Evolutionary conservation across 2,797 vertebrate genomes (phyloP).

Genomic region (Eurystomus glaucurus): DNA sequence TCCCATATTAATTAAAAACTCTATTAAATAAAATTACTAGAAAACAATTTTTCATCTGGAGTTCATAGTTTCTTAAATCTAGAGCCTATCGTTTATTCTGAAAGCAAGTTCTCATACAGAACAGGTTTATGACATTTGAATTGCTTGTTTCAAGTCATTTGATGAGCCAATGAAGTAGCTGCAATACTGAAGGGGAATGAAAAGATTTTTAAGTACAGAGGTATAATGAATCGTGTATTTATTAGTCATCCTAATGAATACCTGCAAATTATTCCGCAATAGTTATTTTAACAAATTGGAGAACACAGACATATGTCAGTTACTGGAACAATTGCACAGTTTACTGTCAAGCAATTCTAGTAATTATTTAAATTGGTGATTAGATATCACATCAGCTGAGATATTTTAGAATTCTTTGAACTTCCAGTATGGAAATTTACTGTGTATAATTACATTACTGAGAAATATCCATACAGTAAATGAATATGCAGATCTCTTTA

Average conservation of each 20-base stretch:
- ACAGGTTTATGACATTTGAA: background rate
- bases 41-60: background rate
- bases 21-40: background rate
- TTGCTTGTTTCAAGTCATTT: background rate
- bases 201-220: background rate
- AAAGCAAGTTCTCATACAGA: background rate
- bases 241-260: slow-evolving; percentile 61
- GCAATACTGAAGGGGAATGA: background rate
- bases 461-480: slow-evolving; percentile 40
- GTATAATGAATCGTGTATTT: slow-evolving; percentile 47
- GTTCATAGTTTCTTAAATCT: background rate
- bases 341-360: slow-evolving; percentile 50
- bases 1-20: background rate
- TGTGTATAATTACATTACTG: background rate
- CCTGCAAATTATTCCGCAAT: slow-evolving; percentile 25
- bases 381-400: slow-evolving; percentile 24
- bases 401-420: slow-evolving; percentile 38
- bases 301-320: slow-evolving; percentile 47
- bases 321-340: slow-evolving; percentile 10
- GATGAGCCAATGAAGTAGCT: background rate
- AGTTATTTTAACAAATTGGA: slow-evolving; percentile 39
- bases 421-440: slow-evolving; percentile 25
- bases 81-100: background rate
- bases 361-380: slow-evolving; percentile 39
- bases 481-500: slow-evolving; percentile 20